A percentile compares a stretch with the other conserved stretches of the same genome.
phyloP scores from a whole-genome alignment of 1,140 invertebrate genomes.

The Apis laboriosa region DNA sequence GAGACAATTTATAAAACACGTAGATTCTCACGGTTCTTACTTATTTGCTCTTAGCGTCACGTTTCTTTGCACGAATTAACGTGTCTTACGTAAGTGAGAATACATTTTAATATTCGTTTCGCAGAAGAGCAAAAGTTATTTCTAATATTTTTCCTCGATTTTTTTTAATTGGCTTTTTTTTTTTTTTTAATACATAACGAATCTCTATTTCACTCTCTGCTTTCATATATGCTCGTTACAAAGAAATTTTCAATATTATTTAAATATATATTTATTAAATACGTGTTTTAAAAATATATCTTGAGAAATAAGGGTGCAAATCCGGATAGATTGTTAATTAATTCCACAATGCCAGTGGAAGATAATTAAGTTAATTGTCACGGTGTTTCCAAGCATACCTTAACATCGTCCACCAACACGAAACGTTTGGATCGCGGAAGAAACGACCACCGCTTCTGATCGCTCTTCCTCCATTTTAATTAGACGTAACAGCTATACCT shows the following conservation, averaged over 20 bases:
- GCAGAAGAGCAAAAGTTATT: conserved; percentile 16
- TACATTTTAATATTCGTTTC: not conserved
- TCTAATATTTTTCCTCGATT: not conserved
- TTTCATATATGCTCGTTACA: too few relatives aligned
- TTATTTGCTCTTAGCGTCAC: not conserved
- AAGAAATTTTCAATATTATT: too few relatives aligned
- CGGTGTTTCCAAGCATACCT: not conserved
- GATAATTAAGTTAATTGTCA: conserved; percentile 5
- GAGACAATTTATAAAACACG: not conserved
- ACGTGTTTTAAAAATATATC: not conserved
- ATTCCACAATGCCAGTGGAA: not conserved
- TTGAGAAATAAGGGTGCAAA: not conserved
- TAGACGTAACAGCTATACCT: not conserved
- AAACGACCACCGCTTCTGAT: not conserved
- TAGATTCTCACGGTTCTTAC: not conserved
- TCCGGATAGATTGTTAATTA: not conserved
- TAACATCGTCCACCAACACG: not conserved
- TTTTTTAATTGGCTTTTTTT: not conserved
- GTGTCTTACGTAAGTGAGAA: conserved; percentile 44
- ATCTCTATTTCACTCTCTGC: too few relatives aligned
- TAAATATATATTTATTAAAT: too few relatives aligned
- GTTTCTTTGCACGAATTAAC: not conserved
- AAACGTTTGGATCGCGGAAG: conserved; percentile 23
- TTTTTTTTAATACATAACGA: not conserved
- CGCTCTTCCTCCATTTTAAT: conserved; percentile 33